These are phyloP conservation scores for Opisthocomus hoazin DNA, from an alignment of 2,113 vertebrate species.

Conservation along the genomic window DNA sequence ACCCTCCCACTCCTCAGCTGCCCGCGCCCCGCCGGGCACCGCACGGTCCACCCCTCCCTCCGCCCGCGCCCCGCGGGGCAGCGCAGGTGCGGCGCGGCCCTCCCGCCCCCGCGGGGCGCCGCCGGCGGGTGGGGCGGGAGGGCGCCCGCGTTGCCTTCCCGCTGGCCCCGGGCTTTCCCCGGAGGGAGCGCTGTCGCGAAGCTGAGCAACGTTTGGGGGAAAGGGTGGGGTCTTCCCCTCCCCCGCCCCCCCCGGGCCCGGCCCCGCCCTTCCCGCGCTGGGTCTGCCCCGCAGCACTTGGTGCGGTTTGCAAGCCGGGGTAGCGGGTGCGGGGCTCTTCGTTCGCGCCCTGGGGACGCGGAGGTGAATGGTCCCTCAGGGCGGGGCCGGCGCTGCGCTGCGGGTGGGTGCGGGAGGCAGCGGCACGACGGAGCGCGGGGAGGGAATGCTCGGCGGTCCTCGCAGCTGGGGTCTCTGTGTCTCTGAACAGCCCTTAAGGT, in stretches of 20 bases:
- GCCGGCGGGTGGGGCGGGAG: background rate
- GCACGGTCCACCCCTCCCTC: too few relatives aligned
- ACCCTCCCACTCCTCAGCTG: too few relatives aligned
- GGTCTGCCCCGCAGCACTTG: background rate
- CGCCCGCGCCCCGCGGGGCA: background rate
- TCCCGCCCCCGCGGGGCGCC: background rate
- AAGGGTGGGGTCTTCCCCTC: background rate
- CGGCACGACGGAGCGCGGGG: too few relatives aligned
- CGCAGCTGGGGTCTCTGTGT: background rate
- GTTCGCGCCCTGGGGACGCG: background rate
- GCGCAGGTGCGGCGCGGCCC: background rate
- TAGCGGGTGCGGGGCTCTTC: background rate
- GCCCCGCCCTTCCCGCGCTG: background rate
- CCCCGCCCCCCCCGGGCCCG: background rate
- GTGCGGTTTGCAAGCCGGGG: background rate
- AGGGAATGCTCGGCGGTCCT: background rate
- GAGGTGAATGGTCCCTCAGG: too few relatives aligned
- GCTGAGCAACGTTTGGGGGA: background rate
- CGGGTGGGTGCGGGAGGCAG: too few relatives aligned
- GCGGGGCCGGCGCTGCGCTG: background rate
- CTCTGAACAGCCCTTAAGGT: background rate
- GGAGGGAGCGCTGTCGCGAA: background rate
- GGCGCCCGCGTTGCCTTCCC: background rate
- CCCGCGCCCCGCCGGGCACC: too few relatives aligned
- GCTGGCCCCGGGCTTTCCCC: background rate